phyloP scores from a whole-genome alignment of 2,113 vertebrate genomes.

The Rhinichthys klamathensis region DNA sequence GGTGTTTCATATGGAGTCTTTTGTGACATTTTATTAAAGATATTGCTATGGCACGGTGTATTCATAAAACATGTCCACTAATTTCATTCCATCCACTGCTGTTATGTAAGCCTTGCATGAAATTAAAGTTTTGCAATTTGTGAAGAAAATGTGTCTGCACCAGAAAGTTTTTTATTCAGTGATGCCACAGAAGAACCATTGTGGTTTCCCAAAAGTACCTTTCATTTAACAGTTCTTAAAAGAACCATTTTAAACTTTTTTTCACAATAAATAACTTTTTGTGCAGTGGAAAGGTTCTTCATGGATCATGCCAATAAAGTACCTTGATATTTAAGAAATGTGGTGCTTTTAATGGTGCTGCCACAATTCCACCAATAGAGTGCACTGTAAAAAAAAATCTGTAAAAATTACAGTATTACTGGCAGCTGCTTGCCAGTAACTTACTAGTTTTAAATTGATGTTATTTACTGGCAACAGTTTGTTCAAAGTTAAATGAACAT shows the following conservation, averaged over 20 bases:
- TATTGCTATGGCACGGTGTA: background rate
- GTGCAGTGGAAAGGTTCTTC: background rate
- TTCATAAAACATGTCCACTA: background rate
- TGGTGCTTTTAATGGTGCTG: background rate
- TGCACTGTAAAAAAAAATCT: no score
- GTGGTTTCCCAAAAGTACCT: background rate
- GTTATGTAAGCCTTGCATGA: conserved; percentile 6
- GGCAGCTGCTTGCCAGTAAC: no score
- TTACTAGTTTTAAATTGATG: no score
- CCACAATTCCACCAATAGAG: no score
- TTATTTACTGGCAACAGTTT: no score
- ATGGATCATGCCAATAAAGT: background rate
- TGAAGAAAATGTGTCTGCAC: background rate
- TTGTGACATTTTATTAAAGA: background rate
- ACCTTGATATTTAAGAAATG: background rate
- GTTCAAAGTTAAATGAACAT: no score
- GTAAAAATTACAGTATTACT: no score
- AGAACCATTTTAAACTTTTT: background rate
- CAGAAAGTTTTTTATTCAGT: background rate
- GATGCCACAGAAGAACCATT: background rate
- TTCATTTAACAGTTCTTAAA: background rate
- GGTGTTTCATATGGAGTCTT: conserved; percentile 18
- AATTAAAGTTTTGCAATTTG: background rate
- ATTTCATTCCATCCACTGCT: background rate
- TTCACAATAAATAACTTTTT: background rate